Percentiles rank a stretch among this genome's conserved stretches.
Evolutionary conservation across 2,113 vertebrate genomes (phyloP).

Genomic region (Melospiza melodia): DNA sequence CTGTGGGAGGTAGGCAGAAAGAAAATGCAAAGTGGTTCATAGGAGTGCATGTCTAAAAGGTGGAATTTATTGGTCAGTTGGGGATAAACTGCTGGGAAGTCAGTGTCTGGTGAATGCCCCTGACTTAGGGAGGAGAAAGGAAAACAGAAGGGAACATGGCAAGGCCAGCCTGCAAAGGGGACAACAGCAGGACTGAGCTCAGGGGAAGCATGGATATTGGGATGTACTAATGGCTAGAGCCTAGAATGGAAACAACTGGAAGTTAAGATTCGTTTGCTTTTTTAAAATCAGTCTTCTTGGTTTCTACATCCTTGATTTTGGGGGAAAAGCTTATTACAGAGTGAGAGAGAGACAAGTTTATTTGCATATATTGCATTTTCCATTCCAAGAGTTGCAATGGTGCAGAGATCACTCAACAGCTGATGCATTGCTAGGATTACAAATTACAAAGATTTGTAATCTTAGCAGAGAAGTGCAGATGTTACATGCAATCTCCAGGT

Average conservation of each 20-base stretch:
- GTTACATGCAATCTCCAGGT: neutral
- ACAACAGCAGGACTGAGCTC: neutral
- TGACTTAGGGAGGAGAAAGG: neutral
- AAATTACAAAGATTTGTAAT: neutral
- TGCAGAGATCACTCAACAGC: neutral
- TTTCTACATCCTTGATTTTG: neutral
- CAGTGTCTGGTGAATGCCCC: neutral
- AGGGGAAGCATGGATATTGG: fast-evolving
- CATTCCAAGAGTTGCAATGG: neutral
- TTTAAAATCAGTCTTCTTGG: neutral
- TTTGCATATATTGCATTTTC: neutral
- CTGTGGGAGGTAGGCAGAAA: neutral
- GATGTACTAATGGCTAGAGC: neutral
- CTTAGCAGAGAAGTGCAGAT: neutral
- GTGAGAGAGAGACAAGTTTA: neutral
- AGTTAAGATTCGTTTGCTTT: neutral
- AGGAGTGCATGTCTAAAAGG: neutral
- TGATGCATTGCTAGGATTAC: neutral
- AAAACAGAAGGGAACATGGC: neutral
- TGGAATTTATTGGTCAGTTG: neutral
- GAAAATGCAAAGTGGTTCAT: neutral
- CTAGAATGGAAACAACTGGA: neutral
- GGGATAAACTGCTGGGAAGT: neutral
- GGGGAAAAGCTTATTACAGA: neutral
- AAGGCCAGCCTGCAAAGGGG: neutral